Evolutionary conservation across 2,113 vertebrate species (phyloP), one percentile per base, ranked within the genome.

Genomic region (Podarcis muralis): DNA sequence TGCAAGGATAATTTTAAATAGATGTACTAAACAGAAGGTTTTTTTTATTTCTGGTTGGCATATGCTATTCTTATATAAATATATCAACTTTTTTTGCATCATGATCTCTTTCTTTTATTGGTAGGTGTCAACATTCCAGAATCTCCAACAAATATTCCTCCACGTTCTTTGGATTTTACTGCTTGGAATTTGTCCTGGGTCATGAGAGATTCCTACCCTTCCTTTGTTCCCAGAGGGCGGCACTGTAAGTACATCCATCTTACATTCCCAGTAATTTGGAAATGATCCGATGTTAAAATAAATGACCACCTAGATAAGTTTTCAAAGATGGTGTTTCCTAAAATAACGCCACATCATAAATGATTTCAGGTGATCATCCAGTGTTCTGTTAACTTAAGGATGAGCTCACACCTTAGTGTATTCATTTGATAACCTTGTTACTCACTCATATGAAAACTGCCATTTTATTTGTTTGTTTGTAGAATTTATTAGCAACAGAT

Each of bases 181-280:
- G 90, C 88, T 0, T 97, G 97, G 97, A 97, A 97, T 83, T 87
- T 98, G 77, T 97, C 97, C 18, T 98, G 97, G 97, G 94, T 96
- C 85, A 98, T 98, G 97, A 97, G 95, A 92, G 97, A 98, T 37
- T 97, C 96, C 2, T 96, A 96, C 12, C 96, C 96, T 87, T 96
- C 97, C 93, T 96, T 96, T 89, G 87, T 94, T 53, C 96, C 97
- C 57, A 96, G 96, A 91, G 97, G 96, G 83, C 95, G 94, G 88
- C 97, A 97, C 30, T 95, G 97, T 97, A 93, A 97, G 97, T 94
- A 53, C 32, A 68, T 81, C 76, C 87, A 5, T 87, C 77, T 27
- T 5, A 81, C 80, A 32, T 32, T 53, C n/a, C 77, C 27, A 48
- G 15, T 79, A 74, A 68, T 66, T 76, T 77, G 4, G 40, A 23